Base-by-base conservation (phyloP, 2,113 vertebrate genomes). In the Melanerpes aurifrons region DNA sequence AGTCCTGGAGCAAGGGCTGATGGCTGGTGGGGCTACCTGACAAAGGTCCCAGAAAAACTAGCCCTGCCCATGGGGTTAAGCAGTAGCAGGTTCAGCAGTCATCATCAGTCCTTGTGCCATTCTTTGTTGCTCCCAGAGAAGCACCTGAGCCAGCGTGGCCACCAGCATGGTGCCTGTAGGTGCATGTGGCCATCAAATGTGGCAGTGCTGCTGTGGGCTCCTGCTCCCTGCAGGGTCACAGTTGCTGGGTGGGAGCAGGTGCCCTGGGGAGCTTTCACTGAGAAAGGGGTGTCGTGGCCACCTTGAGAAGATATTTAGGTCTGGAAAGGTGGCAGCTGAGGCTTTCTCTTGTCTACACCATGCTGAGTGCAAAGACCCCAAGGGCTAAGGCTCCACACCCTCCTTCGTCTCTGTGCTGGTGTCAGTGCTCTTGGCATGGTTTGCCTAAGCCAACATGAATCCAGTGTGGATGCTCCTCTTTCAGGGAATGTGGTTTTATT, bases 361-460 rank as follows among this genome's bases (percentile, higher is more conserved):
- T 48, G 17, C 82, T 83, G 76, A 91, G 72, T 3, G 2, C 15
- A 35, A 80, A 32, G 58, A 48, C 73, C 91, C 53, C 32, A 32
- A 81, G 92, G 54, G 64, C 69, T 3, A 4, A 77, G 66, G 47
- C 32, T 85, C 68, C 71, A 79, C 18, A 1, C 53, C 56, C 59
- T 82, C 37, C 50, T 85, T 89, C 89, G 74, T 95, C 86, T 56
- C 71, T 77, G 45, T 87, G 5, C 45, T 82, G 74, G 71, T 72
- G 61, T 89, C 72, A 40, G 22, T 73, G 72, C 74, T 85, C 28
- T 48, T 87, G 89, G 64, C 78, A 17, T 21, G 72, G 68, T 96
- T 95, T 96, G 82, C 71, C 89, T 91, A 73, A 89, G 78, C 84
- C 67, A 85, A 61, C 21, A 67, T 63, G 85, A 96, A 93, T 89